Base-by-base conservation (phyloP, 2,797 vertebrate genomes). In the Hyperoplus immaculatus region DNA sequence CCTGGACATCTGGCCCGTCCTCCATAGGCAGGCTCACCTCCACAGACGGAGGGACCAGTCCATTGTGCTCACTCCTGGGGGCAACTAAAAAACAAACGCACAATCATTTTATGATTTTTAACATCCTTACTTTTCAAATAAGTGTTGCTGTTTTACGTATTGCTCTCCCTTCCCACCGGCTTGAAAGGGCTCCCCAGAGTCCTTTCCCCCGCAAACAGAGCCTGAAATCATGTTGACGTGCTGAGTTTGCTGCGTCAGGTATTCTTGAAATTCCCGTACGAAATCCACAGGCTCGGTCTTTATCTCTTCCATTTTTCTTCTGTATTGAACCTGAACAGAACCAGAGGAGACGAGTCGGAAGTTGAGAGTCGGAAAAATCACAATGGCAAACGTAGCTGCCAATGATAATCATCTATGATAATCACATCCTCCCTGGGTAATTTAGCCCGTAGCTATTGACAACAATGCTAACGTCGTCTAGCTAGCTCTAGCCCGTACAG, bases 151-250 rank as follows among this genome's bases (percentile, higher is more conserved):
- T 56, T 3, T 15, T 38, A 3, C 39, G 0, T 16, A 38, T 8
- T 47, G n/a, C 16, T n/a, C 2, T 42, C 8, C 8, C 3, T 65
- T 51, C 83, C 47, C 58, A 92, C 92, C 91, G 2, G 81, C 69
- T 69, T 88, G 90, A 77, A 87, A 92, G 2, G 77, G 75, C 42
- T 89, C 93, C 71, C 95, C 95, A 1, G 95, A 82, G 63, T 99
- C 97, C 57, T 97, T 99, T 63, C 97, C 97, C 4, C 96, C 97
- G 72, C 97, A 96, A 45, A 99, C 97, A 1, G 97, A 98, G 65
- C 98, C 98, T 4, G 98, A 99, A 87, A 99, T 99, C 98, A 99
- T 99, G 92, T 99, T 99, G 80, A 99, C 98, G 85, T 99, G 98
- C 60, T 99, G 98, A 16, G 98, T 99, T 93, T 99, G 98, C 71